Conservation (phyloP, 2,113 vertebrate species). For the Poeciliopsis prolifica region DNA sequence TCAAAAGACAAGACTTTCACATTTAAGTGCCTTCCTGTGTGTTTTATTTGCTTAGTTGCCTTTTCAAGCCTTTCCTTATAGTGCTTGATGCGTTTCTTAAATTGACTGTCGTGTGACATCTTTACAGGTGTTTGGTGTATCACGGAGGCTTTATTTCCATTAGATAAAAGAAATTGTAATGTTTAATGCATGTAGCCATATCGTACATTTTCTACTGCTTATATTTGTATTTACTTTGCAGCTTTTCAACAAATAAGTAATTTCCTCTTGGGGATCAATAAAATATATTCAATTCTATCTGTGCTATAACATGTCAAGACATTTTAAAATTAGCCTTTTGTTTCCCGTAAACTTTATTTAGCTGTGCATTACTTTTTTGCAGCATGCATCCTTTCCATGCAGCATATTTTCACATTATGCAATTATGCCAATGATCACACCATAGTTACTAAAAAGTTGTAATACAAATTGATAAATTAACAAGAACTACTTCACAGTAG, state of each 20-base stretch:
- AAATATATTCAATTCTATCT: too few species aligned
- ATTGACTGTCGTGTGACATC: neutral
- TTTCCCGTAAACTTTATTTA: too few species aligned
- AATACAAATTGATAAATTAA: neutral
- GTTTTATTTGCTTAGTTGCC: constrained; percentile 73
- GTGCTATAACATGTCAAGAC: too few species aligned
- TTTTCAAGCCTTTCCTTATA: constrained; percentile 72
- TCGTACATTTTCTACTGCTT: too few species aligned
- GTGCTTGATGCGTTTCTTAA: constrained; percentile 59
- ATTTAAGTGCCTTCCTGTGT: constrained; percentile 80
- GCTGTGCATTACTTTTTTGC: neutral
- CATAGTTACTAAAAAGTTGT: neutral
- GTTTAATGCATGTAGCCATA: too few species aligned
- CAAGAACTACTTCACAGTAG: neutral
- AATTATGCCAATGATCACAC: neutral
- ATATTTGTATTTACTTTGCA: too few species aligned
- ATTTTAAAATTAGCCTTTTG: too few species aligned
- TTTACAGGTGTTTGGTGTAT: neutral
- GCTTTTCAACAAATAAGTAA: too few species aligned
- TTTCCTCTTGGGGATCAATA: too few species aligned
- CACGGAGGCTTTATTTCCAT: neutral
- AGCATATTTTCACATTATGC: neutral
- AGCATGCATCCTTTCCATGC: neutral
- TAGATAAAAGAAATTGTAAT: neutral
- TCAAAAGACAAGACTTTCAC: constrained; percentile 86